Evolutionary conservation across 2,888 invertebrate genomes (phyloP).

Genomic region (Hedychridium roseum): DNA sequence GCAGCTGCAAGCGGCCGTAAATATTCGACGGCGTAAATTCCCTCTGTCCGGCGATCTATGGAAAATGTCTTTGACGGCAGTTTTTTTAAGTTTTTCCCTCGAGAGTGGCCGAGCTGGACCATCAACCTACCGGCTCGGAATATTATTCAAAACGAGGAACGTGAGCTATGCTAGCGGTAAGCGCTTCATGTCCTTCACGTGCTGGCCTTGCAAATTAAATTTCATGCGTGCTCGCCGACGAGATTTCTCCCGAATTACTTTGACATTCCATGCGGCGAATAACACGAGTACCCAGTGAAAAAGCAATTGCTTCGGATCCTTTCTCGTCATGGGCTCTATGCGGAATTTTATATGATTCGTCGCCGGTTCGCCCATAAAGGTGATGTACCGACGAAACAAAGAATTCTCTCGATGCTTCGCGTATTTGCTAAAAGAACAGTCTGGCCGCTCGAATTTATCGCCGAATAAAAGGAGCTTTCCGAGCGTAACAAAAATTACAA

Average conservation of each 20-base stretch:
- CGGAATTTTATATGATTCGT: constrained; percentile 10
- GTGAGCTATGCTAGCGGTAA: constrained; percentile 4
- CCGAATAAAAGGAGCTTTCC: no score
- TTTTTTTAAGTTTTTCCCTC: no score
- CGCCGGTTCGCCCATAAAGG: background rate
- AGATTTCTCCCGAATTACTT: background rate
- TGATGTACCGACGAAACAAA: constrained; percentile 10
- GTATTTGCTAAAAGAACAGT: background rate
- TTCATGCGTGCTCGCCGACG: constrained; percentile 22
- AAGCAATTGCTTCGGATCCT: constrained; percentile 11
- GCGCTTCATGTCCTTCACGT: constrained; percentile 17
- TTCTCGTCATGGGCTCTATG: constrained; percentile 4
- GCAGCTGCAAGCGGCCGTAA: no score
- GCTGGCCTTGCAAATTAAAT: constrained; percentile 21
- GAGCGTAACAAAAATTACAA: background rate
- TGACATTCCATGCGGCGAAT: background rate
- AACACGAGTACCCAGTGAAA: background rate
- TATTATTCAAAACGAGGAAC: background rate
- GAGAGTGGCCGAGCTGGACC: no score
- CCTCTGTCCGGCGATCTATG: no score
- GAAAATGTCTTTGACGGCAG: no score
- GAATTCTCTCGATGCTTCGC: constrained; percentile 10
- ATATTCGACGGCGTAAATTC: no score
- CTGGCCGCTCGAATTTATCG: no score
- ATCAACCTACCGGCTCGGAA: no score